Conservation (phyloP, 2,888 invertebrate genomes). For the Ochropacha duplaris region DNA sequence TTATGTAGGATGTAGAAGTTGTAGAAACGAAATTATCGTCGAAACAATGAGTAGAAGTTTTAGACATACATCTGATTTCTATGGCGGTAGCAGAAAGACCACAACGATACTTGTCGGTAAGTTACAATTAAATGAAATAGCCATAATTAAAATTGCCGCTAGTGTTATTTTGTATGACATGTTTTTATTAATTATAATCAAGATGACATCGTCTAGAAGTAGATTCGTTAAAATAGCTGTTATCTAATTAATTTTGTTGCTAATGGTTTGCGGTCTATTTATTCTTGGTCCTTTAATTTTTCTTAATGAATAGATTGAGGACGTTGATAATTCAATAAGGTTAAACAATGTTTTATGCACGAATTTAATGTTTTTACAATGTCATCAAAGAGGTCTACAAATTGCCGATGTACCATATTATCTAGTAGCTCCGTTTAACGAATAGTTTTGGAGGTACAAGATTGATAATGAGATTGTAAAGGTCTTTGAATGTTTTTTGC, state of each 20-base stretch:
- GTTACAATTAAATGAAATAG: not conserved
- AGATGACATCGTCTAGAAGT: no score
- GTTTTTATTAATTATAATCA: not conserved
- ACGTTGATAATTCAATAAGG: not conserved
- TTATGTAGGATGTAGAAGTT: no score
- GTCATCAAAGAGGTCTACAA: not conserved
- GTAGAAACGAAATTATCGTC: no score
- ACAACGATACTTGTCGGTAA: not conserved
- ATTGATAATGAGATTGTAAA: no score
- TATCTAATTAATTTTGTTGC: not conserved
- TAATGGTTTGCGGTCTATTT: not conserved
- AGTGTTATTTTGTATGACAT: not conserved
- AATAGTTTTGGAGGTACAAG: no score
- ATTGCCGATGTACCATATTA: no score
- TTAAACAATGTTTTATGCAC: not conserved
- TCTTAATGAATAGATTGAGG: not conserved
- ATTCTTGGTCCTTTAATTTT: no score
- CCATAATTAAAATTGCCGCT: no score
- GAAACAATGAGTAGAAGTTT: not conserved
- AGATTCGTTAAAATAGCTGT: no score
- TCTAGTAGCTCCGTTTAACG: no score
- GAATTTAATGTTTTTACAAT: not conserved
- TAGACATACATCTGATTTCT: not conserved
- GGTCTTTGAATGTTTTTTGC: no score
- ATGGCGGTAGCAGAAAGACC: not conserved